Conservation (phyloP, 2,888 invertebrate genomes). For the Cantharis rufa region DNA sequence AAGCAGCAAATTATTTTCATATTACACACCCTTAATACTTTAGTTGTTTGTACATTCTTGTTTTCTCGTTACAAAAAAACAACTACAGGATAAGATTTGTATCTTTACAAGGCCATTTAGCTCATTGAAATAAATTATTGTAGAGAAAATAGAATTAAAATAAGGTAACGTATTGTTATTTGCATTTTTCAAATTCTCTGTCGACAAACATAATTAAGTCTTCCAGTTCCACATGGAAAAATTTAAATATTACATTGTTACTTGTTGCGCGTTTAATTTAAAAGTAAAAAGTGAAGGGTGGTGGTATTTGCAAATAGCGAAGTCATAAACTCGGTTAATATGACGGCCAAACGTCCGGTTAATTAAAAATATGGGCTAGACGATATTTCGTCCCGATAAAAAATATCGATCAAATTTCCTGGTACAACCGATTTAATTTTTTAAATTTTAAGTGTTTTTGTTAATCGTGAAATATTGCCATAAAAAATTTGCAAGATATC, state of each 20-base stretch:
- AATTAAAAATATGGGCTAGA: neutral
- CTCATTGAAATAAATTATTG: neutral
- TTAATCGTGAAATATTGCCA: neutral
- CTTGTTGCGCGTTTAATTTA: neutral
- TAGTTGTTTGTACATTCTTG: neutral
- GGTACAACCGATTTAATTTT: neutral
- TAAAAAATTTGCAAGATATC: conserved; percentile 22
- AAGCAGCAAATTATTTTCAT: neutral
- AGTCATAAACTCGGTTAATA: neutral
- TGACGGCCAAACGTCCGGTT: neutral
- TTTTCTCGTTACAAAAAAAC: neutral
- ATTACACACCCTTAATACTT: neutral
- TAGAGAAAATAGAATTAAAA: neutral
- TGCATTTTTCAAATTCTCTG: neutral
- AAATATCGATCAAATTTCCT: neutral
- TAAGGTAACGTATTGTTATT: neutral
- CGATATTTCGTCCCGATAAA: neutral
- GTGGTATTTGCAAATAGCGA: neutral
- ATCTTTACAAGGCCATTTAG: neutral
- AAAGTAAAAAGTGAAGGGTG: neutral
- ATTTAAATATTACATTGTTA: neutral
- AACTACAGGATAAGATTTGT: neutral
- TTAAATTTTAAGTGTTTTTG: neutral
- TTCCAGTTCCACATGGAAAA: neutral
- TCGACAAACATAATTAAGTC: neutral